phyloP scores from a whole-genome alignment of 2,888 invertebrate genomes.

The Sussaba pulchella region DNA sequence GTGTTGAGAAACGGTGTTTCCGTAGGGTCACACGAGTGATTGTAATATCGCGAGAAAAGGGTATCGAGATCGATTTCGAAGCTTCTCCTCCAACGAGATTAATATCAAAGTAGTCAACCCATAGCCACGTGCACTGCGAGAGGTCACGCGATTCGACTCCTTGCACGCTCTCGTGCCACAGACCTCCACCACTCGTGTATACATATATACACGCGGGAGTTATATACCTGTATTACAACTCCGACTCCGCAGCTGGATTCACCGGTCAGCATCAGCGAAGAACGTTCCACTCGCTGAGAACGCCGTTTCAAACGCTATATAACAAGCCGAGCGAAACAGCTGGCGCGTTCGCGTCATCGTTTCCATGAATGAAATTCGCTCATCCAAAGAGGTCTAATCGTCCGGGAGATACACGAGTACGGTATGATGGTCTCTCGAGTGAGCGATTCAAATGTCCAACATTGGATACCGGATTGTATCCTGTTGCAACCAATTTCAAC shows the following conservation, averaged over 20 bases:
- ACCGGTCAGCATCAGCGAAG: slow-evolving; percentile 43
- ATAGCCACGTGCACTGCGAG: slow-evolving; percentile 36
- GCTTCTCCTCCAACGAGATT: slow-evolving; percentile 33
- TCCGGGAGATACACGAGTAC: slow-evolving; percentile 2
- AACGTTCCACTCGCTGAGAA: slow-evolving; percentile 33
- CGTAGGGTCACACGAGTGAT: slow-evolving; percentile 5
- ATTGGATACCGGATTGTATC: slow-evolving; percentile 12
- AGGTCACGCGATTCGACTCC: slow-evolving; percentile 41
- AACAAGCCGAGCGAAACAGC: slow-evolving; percentile 43
- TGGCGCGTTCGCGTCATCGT: slow-evolving; percentile 49
- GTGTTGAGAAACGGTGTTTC: slow-evolving; percentile 3
- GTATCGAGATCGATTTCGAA: not conserved
- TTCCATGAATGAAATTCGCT: slow-evolving; percentile 53
- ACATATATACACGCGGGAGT: too few relatives aligned
- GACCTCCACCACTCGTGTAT: not conserved
- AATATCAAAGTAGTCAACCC: slow-evolving; percentile 43
- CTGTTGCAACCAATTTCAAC: slow-evolving; percentile 8
- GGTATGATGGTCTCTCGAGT: slow-evolving; percentile 10
- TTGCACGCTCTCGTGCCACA: slow-evolving; percentile 1
- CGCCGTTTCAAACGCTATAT: slow-evolving; percentile 12
- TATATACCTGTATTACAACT: slow-evolving; percentile 14
- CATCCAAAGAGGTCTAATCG: slow-evolving; percentile 42
- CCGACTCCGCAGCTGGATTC: slow-evolving; percentile 29
- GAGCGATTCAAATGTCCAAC: slow-evolving; percentile 31
- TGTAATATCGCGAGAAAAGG: slow-evolving; percentile 17